Conservation (phyloP, 30 jellyfish, hydroid and myxozoan species). For the Pseudorhiza aurosa region DNA sequence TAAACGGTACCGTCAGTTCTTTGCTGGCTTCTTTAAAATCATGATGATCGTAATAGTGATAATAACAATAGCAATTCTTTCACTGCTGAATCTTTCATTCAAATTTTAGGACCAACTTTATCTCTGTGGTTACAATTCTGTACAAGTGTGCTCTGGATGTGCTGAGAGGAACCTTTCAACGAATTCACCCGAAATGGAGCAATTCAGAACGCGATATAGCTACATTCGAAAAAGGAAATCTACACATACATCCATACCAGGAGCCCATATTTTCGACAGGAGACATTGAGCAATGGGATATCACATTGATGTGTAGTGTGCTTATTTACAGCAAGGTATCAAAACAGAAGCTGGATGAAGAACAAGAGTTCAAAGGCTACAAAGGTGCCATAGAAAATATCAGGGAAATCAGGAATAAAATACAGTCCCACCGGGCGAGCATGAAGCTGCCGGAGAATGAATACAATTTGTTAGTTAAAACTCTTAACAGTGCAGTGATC, state of each 20-base stretch:
- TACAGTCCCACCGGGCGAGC: not conserved
- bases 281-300: not conserved
- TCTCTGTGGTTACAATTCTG: not conserved
- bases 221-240: not conserved
- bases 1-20: no score
- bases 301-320: not conserved
- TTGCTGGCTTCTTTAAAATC: no score
- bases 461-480: not conserved
- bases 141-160: not conserved
- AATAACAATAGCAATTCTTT: no score
- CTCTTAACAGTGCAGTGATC: not conserved
- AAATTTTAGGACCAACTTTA: constrained; percentile 10
- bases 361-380: not conserved
- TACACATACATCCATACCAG: not conserved
- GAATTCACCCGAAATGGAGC: not conserved
- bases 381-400: not conserved
- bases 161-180: not conserved
- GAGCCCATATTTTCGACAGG: not conserved
- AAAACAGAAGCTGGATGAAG: not conserved
- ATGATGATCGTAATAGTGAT: no score
- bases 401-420: not conserved
- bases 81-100: no score
- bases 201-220: not conserved
- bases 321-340: not conserved
- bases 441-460: not conserved